Evolutionary conservation across 2,797 vertebrate genomes (phyloP), one percentile per base, ranked within the genome.

Genomic region (Pogonophryne albipinna): DNA sequence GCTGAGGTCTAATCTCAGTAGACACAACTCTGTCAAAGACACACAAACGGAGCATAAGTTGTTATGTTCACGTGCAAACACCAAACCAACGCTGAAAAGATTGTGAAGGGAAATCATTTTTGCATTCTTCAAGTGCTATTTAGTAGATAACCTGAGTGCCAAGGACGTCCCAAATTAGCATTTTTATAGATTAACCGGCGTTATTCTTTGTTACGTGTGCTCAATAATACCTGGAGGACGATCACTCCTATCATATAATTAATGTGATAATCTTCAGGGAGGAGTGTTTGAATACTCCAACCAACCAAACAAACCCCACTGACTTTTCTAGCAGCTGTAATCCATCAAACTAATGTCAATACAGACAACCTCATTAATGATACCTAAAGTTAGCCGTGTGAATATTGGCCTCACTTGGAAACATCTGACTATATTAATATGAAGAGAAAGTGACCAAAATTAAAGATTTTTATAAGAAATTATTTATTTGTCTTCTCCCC

Each of bases 21-120:
- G 91, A 91, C 91, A 91, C 76, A 88, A 93, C 92, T 92, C 76
- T 77, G 83, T 82, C 78, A 87, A 82, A 87, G 49, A 89, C 85
- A 89, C 77, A 89, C 78, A 89, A 82, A 89, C 80, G 77, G 0
- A 0, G 16, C 51, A 61, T 41, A 61, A 31, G 44, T 71, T 74
- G 70, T 79, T 34, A 52, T 34, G 56, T 69, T 56, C 64, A 64
- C 34, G 16, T 61, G 42, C 20, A 51, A 66, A 79, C 11, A 44
- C 31, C 70, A 27, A 17, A 69, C 66, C 59, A 69, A 66, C 27
- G 38, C 60, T 59, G 23, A 19, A 58, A 49, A 63, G 11, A 52
- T 47, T 4, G 3, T 78, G 53, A 79, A 52, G 52, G 53, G 69
- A 78, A 76, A 71, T 63, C 41, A 10, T 51, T 19, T 63, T 55